Base-by-base conservation (phyloP, 2,113 vertebrate genomes). In the Prionailurus bengalensis region DNA sequence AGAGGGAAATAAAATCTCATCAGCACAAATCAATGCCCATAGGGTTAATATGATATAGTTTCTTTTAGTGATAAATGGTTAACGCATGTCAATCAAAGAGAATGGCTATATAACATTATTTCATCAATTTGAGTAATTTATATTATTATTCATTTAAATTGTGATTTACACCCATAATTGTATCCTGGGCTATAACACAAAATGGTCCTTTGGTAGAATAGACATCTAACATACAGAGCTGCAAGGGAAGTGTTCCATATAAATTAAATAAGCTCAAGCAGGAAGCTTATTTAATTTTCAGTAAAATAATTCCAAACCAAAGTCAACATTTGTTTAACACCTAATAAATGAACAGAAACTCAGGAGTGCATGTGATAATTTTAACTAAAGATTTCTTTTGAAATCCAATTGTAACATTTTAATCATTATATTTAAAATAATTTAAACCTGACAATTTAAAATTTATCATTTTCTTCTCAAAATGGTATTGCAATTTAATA, bases 181-280 rank as follows among this genome's bases (percentile, higher is more conserved):
- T 53, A 76, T 96, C 55, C 81, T 73, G 23, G 63, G 19, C 48
- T 51, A 61, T 65, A 82, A 74, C 33, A 55, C 51, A 51, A 95
- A 96, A 91, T 92, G 61, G 61, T 93, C 70, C 95, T 68, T 73
- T 88, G 92, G 87, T 79, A 87, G 17, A 48, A 86, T 11, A n/a
- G 66, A 86, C 36, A 89, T 89, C 76, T 71, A 93, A 89, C 82
- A 86, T 55, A 97, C 71, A 83, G 80, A 96, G 70, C 29, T 71
- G 21, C 68, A 48, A 74, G 95, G 79, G 58, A 97, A 88, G 39
- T 78, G 6, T 82, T 89, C 19, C 82, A 95, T 92, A 29, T 48
- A 83, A 61, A 51, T 89, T 95, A 81, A 76, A 45, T 76, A 45
- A 76, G 39, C 80, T 65, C 85, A 84, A 95, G 70, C 7, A 85